Percentiles rank a stretch among this genome's conserved stretches.
These are phyloP conservation scores for Polyommatus icarus DNA, from an alignment of 2,888 invertebrate genomes.

Conservation along the genomic window DNA sequence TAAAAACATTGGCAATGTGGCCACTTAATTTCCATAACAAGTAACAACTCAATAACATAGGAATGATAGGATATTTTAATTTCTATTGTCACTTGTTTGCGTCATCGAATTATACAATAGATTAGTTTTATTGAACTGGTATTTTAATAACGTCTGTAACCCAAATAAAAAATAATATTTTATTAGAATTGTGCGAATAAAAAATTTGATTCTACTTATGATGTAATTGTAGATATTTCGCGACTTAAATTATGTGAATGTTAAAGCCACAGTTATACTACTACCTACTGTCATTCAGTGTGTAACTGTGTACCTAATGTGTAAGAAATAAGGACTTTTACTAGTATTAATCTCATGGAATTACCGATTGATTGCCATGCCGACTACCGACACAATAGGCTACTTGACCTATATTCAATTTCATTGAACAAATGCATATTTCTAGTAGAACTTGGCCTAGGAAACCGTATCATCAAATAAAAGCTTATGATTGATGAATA, in stretches of 20 bases:
- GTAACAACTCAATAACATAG: neutral
- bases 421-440: no score
- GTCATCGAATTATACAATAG: neutral
- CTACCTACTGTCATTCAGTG: no score
- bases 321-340: no score
- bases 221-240: neutral
- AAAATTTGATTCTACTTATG: neutral
- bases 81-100: constrained; percentile 2
- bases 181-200: neutral
- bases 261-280: no score
- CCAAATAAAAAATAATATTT: neutral
- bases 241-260: neutral
- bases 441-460: no score
- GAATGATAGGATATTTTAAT: neutral
- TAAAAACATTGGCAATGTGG: neutral
- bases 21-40: neutral
- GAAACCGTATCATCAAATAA: no score
- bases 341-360: no score
- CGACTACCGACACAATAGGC: no score
- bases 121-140: neutral
- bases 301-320: no score
- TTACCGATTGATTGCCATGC: no score
- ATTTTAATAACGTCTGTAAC: neutral
- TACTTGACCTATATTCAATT: no score
- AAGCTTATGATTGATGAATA: no score